Conservation (phyloP, 2,113 vertebrate species). For the Corythaixoides concolor region DNA sequence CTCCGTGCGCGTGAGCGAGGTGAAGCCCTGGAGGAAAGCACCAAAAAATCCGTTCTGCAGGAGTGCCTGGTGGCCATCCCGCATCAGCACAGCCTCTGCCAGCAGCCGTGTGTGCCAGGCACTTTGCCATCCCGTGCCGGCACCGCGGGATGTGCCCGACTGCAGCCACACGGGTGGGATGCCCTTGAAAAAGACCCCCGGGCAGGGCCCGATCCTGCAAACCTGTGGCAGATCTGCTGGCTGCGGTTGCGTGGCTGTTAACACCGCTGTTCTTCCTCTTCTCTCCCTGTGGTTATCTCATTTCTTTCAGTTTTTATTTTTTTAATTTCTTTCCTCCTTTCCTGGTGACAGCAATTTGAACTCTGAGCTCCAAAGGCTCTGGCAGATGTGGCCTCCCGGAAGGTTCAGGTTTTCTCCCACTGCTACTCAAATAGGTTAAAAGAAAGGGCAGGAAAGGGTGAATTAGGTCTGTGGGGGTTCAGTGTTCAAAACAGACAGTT, state of each 20-base stretch:
- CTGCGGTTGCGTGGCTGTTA: background rate
- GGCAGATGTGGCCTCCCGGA: background rate
- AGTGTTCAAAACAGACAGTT: background rate
- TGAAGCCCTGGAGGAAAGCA: background rate
- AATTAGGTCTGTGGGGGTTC: background rate
- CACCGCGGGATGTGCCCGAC: background rate
- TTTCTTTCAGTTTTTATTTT: background rate
- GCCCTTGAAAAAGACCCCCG: background rate
- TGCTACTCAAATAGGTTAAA: background rate
- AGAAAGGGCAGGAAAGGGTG: background rate
- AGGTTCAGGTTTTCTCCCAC: background rate
- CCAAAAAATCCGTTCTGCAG: background rate
- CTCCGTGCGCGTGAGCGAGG: fast-evolving
- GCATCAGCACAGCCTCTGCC: background rate
- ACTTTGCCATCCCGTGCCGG: background rate
- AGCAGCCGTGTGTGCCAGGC: background rate
- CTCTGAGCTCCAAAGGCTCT: background rate
- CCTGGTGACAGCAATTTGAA: background rate
- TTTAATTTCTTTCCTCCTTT: background rate
- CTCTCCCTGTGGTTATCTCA: background rate
- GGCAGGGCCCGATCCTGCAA: background rate
- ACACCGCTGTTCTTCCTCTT: fast-evolving
- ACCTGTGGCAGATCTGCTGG: fast-evolving
- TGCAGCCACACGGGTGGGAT: background rate
- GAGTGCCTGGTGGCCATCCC: background rate